Conservation (phyloP, 2,888 invertebrate genomes). For the Dermolepida albohirtum region DNA sequence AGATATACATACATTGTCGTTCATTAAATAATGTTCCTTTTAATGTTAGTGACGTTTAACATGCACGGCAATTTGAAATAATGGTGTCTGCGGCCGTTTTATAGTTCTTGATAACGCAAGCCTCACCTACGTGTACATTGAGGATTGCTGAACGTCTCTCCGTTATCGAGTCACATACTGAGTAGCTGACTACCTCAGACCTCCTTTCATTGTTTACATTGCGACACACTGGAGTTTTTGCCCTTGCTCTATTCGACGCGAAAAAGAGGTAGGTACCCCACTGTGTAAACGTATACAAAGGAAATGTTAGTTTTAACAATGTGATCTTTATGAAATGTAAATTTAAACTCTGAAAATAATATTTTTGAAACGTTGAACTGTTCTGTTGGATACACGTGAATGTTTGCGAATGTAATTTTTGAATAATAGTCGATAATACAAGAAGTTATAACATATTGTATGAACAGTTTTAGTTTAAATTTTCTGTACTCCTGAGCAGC, state of each 20-base stretch:
- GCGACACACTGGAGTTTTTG: slow-evolving; percentile 15
- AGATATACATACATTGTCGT: not conserved
- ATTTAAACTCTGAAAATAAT: slow-evolving; percentile 32
- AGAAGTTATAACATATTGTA: too few relatives aligned
- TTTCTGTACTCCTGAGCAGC: too few relatives aligned
- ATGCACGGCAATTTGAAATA: slow-evolving; percentile 8
- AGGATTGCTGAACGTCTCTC: too few relatives aligned
- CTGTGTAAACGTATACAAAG: slow-evolving; percentile 29
- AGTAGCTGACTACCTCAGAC: not conserved
- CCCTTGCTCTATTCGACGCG: not conserved
- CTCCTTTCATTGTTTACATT: slow-evolving; percentile 16
- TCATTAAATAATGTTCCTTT: slow-evolving; percentile 4
- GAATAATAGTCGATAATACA: too few relatives aligned
- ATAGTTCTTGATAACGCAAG: slow-evolving; percentile 11
- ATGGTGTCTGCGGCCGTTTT: slow-evolving; percentile 9
- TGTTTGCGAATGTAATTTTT: slow-evolving; percentile 23
- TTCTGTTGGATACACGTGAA: slow-evolving; percentile 1
- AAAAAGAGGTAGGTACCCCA: too few relatives aligned
- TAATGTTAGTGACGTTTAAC: slow-evolving; percentile 8
- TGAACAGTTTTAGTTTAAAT: too few relatives aligned
- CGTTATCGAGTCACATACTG: too few relatives aligned
- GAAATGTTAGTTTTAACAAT: slow-evolving; percentile 37
- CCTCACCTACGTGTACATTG: not conserved
- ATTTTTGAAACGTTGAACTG: slow-evolving; percentile 4
- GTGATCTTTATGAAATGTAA: slow-evolving; percentile 36